Percentiles rank a stretch among this genome's conserved stretches.
phyloP scores from a whole-genome alignment of 2,888 invertebrate species.

The Orchesellides sinensis region DNA sequence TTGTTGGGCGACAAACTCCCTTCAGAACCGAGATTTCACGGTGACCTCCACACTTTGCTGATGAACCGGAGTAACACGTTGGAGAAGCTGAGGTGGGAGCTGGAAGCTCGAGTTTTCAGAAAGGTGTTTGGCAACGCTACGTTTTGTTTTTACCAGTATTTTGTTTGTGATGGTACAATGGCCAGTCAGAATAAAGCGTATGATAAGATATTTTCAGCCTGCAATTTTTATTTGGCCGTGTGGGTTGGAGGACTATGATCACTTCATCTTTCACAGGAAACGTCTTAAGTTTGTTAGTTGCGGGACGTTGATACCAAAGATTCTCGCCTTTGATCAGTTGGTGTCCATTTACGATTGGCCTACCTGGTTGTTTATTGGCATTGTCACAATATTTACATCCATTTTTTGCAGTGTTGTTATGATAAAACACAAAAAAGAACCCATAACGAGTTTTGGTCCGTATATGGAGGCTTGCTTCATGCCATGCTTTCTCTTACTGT shows the following conservation, averaged over 20 bases:
- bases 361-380: no score
- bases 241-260: neutral
- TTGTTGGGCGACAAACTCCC: neutral
- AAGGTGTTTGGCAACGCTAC: slow-evolving; percentile 5
- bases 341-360: neutral
- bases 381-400: no score
- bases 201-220: slow-evolving; percentile 15
- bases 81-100: neutral
- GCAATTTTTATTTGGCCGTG: neutral
- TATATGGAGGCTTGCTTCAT: no score
- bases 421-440: no score
- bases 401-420: no score
- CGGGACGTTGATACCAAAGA: neutral
- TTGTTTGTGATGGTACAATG: neutral
- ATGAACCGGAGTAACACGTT: neutral
- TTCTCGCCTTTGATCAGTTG: neutral
- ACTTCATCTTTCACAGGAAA: neutral
- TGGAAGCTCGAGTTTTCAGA: neutral
- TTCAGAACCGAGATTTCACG: neutral
- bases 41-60: neutral
- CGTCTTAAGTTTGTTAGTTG: slow-evolving; percentile 17
- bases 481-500: neutral
- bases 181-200: neutral
- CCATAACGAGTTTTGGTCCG: no score
- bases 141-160: neutral